Percentiles rank a stretch among this genome's conserved stretches.
These are phyloP conservation scores for Lethenteron reissneri DNA, from an alignment of 2,113 vertebrate genomes.

Conservation along the genomic window DNA sequence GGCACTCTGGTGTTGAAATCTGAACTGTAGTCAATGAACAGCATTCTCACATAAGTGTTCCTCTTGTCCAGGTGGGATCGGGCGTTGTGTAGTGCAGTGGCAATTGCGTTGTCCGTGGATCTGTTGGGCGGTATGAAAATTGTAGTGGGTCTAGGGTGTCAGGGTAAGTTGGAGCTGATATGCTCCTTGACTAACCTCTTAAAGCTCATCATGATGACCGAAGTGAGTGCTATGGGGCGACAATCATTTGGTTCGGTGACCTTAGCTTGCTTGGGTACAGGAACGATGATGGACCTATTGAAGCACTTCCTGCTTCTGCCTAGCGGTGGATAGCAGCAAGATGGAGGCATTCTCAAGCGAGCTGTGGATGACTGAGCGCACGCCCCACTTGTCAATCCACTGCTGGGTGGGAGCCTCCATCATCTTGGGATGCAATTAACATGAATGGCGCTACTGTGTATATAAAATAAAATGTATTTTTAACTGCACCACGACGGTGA, in stretches of 20 bases:
- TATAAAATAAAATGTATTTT: no score
- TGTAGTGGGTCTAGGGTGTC: background rate
- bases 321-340: no score
- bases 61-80: background rate
- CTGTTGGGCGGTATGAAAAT: no score
- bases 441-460: no score
- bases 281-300: background rate
- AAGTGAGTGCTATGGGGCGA: background rate
- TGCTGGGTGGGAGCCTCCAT: no score
- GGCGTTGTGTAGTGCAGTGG: background rate
- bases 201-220: background rate
- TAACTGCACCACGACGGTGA: no score
- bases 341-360: no score
- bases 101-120: no score
- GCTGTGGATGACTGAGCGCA: no score
- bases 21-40: background rate
- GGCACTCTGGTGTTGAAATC: background rate
- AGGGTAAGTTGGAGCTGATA: background rate
- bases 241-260: background rate
- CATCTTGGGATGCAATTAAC: no score
- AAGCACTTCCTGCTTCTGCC: background rate
- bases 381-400: no score
- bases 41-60: background rate
- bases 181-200: background rate
- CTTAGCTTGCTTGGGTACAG: background rate